These are phyloP conservation scores for Tetranychus cinnabarinus DNA, from an alignment of 1,140 invertebrate species.

Conservation along the genomic window DNA sequence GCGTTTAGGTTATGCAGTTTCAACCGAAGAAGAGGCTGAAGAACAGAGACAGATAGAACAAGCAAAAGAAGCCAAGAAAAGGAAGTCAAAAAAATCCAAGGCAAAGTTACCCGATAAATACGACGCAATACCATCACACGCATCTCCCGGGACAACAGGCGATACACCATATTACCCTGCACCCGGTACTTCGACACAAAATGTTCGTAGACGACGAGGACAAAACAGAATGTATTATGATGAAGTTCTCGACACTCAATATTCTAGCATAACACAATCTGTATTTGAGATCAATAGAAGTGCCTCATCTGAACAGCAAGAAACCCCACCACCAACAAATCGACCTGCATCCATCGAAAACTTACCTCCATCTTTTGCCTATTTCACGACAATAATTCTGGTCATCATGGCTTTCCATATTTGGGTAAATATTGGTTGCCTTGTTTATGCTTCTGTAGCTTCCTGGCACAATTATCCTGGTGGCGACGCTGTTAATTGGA, in stretches of 20 bases:
- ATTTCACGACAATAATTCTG: not conserved
- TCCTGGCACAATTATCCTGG: constrained; percentile 10
- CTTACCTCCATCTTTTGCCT: not conserved
- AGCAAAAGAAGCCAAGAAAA: not conserved
- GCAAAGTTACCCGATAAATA: not conserved
- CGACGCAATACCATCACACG: not conserved
- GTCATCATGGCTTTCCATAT: constrained; percentile 1
- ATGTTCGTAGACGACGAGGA: not conserved
- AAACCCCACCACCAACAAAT: not conserved
- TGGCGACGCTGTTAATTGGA: not conserved
- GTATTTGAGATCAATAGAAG: not conserved
- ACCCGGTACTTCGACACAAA: not conserved
- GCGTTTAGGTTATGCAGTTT: not conserved
- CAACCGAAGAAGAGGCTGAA: not conserved
- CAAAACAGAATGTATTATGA: not conserved
- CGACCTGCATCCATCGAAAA: not conserved
- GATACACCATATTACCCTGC: too few species aligned
- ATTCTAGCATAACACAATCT: not conserved
- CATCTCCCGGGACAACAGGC: not conserved
- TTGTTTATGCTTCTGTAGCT: not conserved
- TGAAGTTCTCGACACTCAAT: not conserved
- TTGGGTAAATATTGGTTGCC: not conserved
- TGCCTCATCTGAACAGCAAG: not conserved
- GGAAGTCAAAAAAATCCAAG: not conserved
- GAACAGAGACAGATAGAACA: not conserved